phyloP scores from a whole-genome alignment of 2,797 vertebrate genomes.

The Dallia pectoralis region DNA sequence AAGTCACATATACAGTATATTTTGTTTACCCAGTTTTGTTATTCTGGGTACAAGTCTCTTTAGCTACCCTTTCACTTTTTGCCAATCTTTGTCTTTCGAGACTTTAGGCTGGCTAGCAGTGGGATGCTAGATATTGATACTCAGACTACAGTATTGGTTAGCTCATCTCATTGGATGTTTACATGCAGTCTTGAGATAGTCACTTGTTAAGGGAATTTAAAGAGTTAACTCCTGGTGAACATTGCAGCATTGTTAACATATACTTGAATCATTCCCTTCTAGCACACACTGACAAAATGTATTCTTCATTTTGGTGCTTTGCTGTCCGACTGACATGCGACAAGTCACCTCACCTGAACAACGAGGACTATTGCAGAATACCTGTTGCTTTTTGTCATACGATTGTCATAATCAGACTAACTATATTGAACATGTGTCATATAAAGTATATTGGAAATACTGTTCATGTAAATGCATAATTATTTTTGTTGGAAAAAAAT shows the following conservation, averaged over 20 bases:
- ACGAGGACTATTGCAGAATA: slow-evolving; percentile 31
- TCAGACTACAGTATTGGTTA: not conserved
- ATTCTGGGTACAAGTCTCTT: too few species aligned
- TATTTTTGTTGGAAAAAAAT: slow-evolving; percentile 74
- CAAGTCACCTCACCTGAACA: slow-evolving; percentile 61
- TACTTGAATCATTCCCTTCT: not conserved
- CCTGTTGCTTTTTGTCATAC: slow-evolving; percentile 26
- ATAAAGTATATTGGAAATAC: slow-evolving; percentile 53
- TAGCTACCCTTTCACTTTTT: too few species aligned
- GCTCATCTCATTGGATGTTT: not conserved
- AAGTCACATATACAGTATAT: not conserved
- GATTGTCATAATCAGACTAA: slow-evolving; percentile 39
- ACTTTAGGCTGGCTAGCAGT: too few species aligned
- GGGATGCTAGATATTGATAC: too few species aligned
- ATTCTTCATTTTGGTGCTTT: slow-evolving; percentile 45
- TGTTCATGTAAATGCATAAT: slow-evolving; percentile 65
- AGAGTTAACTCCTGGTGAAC: not conserved
- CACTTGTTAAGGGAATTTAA: not conserved
- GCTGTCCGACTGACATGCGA: slow-evolving; percentile 54
- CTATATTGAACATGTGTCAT: slow-evolving; percentile 43
- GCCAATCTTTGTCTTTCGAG: too few species aligned
- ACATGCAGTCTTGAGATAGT: not conserved
- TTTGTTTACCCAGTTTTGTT: too few species aligned
- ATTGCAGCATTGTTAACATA: not conserved
- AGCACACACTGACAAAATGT: not conserved